phyloP scores from a whole-genome alignment of 2,888 invertebrate genomes.

The Conomelus anceps region DNA sequence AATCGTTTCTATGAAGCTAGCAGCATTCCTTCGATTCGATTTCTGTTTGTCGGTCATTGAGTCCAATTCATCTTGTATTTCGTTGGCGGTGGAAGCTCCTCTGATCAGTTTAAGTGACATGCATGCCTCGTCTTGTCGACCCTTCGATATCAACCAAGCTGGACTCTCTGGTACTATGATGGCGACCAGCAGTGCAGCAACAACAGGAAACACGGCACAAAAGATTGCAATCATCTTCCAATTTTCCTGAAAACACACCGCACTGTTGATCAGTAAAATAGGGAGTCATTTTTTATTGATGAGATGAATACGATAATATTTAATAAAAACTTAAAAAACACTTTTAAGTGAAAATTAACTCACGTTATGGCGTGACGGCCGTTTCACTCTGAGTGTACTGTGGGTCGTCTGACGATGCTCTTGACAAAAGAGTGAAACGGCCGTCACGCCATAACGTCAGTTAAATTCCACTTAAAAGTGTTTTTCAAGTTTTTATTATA shows the following conservation, averaged over 20 bases:
- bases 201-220: conserved; percentile 39
- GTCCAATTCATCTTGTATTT: conserved; percentile 30
- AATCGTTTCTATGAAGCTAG: conserved; percentile 26
- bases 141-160: conserved; percentile 47
- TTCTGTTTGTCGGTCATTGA: conserved; percentile 23
- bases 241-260: conserved; percentile 28
- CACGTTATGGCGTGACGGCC: too few species aligned
- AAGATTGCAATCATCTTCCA: conserved; percentile 32
- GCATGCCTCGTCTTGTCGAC: conserved; percentile 44
- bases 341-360: too few species aligned
- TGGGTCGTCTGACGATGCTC: too few species aligned
- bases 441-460: too few species aligned
- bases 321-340: neutral
- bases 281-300: neutral
- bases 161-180: conserved; percentile 49
- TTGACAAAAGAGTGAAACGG: too few species aligned
- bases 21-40: conserved; percentile 18
- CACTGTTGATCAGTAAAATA: neutral
- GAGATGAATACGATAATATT: neutral
- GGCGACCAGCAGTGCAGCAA: conserved; percentile 41
- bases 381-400: too few species aligned
- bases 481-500: too few species aligned
- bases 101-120: conserved; percentile 26
- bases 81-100: conserved; percentile 21
- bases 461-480: too few species aligned